Base-by-base conservation (phyloP, 2,797 vertebrate species). In the Siniperca scherzeri region DNA sequence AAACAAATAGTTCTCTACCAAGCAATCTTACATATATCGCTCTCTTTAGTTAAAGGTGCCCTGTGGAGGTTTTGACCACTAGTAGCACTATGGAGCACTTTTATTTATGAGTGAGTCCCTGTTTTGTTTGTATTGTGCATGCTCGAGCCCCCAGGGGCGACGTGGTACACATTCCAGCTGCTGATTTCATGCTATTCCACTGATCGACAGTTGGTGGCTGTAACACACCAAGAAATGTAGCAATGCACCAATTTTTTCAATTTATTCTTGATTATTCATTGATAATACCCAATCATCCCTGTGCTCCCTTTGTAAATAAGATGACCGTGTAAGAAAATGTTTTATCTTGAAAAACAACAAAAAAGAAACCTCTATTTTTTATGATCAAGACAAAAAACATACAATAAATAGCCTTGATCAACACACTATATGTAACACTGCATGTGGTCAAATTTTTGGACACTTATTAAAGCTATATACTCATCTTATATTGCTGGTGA, bases 121-220 rank as follows among this genome's bases (percentile, higher is more conserved):
- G 40, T 44, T 27, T 19, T 44, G 22, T 25, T 64, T 65, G 13
- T 44, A 17, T 5, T 65, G n/a, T 44, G 13, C 5, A 27, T 27
- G 22, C 3, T 1, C 0, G 9, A 19, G 8, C 4, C 42, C 2
- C 1, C 13, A 44, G 14, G 0, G 7, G 13, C 8, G 19, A 2
- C 5, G 6, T 17, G 14, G 44, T 14, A 19, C 17, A 61, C 14
- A 13, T 38, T 50, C 56, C 42, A 48, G 53, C 42, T 27, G 25
- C 17, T 60, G 70, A 52, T 17, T 12, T 55, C 19, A n/a, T 46
- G 73, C 27, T 76, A 2, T 48, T 14, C 7, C 13, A 56, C 52
- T 12, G 27, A 66, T n/a, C 0, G 2, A 48, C 52, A 57, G 9
- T 11, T 13, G 53, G 40, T 36, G 62, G 50, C 36, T 4, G 33